A percentile compares a stretch with the other conserved stretches of the same genome.
phyloP scores from a whole-genome alignment of 2,888 invertebrate genomes.

The Ophonus ardosiacus region DNA sequence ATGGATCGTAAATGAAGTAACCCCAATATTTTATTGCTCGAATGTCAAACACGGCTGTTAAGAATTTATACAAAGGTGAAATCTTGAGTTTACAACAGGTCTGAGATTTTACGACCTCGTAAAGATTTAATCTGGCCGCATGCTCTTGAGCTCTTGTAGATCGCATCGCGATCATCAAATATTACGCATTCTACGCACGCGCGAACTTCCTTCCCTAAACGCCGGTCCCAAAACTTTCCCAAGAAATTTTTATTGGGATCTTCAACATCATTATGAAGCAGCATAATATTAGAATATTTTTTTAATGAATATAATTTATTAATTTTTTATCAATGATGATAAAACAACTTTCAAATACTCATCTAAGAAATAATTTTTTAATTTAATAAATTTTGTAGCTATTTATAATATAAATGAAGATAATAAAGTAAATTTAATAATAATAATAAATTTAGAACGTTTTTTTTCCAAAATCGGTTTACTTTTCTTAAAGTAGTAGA shows the following conservation, averaged over 20 bases:
- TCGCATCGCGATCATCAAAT: conserved; percentile 53
- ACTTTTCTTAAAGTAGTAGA: too few relatives aligned
- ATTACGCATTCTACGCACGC: conserved; percentile 59
- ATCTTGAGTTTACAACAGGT: conserved; percentile 52
- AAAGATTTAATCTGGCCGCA: conserved; percentile 57
- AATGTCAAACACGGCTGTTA: conserved; percentile 38
- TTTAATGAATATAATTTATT: too few relatives aligned
- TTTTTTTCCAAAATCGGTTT: too few relatives aligned
- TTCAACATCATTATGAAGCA: too few relatives aligned
- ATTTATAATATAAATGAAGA: too few relatives aligned
- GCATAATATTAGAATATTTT: too few relatives aligned
- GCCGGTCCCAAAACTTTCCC: conserved; percentile 41
- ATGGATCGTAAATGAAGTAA: conserved; percentile 7
- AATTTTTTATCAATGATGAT: too few relatives aligned
- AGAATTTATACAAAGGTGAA: conserved; percentile 54
- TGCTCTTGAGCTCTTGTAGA: conserved; percentile 16
- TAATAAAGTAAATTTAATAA: too few relatives aligned
- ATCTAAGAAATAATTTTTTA: too few relatives aligned
- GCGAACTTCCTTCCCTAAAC: conserved; percentile 33
- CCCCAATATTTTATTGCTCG: conserved; percentile 52
- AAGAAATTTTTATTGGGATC: not conserved
- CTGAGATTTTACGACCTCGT: conserved; percentile 59
- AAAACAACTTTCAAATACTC: too few relatives aligned
- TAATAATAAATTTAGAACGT: too few relatives aligned
- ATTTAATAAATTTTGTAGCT: too few relatives aligned